These are phyloP conservation scores for Onthophagus sagittarius DNA, from an alignment of 2,888 invertebrate species.

Conservation along the genomic window DNA sequence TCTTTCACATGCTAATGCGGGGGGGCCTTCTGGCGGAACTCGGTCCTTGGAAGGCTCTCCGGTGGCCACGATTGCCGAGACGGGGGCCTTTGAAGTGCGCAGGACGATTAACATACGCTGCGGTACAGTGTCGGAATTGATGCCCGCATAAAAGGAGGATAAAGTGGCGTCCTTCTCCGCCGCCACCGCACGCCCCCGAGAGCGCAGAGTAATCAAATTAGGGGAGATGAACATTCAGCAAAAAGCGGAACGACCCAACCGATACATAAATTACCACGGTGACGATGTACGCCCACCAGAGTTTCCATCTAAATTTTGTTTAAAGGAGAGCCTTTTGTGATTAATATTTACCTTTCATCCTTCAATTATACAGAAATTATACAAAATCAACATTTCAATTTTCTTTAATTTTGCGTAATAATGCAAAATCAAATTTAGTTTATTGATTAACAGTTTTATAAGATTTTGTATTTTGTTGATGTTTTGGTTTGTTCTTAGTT, in stretches of 20 bases:
- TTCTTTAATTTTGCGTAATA: no score
- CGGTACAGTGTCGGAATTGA: conserved; percentile 19
- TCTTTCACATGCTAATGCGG: conserved; percentile 25
- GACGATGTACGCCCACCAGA: neutral
- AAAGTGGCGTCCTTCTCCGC: neutral
- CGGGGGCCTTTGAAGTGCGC: conserved; percentile 22
- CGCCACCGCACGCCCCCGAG: neutral
- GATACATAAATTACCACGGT: neutral
- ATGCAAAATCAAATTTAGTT: no score
- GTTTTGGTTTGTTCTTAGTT: no score
- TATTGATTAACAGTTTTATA: no score
- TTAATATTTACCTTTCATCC: neutral
- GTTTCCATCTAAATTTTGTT: neutral
- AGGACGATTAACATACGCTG: conserved; percentile 24
- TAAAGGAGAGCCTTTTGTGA: neutral
- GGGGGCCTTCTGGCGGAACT: conserved; percentile 14
- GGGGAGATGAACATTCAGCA: neutral
- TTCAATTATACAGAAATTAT: no score
- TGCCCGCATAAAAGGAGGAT: conserved; percentile 19
- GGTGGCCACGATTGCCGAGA: neutral
- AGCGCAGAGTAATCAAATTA: neutral
- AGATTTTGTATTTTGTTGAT: no score
- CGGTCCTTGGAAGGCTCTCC: neutral
- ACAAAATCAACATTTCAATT: neutral
- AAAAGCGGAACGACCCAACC: neutral